Conservation (phyloP, 1,140 invertebrate species). For the Steinernema khuongi region DNA sequence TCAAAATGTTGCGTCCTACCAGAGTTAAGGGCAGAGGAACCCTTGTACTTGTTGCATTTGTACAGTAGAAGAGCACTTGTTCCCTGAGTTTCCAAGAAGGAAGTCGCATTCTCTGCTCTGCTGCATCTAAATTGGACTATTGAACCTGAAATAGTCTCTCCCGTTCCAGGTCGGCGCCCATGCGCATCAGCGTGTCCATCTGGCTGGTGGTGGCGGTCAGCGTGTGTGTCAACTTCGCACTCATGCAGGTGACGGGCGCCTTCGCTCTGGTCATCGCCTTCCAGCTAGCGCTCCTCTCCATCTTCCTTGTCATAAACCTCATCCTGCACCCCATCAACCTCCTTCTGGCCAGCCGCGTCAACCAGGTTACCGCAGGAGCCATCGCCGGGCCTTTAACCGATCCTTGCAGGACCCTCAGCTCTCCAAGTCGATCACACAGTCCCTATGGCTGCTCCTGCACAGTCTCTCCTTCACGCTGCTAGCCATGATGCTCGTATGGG, state of each 20-base stretch:
- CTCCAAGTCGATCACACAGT: neutral
- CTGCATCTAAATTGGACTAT: no score
- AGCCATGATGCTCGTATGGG: conserved; percentile 9
- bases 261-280: conserved; percentile 26
- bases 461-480: conserved; percentile 9
- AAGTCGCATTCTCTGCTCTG: no score
- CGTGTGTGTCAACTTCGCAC: conserved; percentile 17
- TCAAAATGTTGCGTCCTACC: no score
- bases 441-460: neutral
- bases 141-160: no score
- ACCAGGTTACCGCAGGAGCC: neutral
- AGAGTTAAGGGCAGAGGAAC: no score
- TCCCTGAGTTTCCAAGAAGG: no score
- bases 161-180: conserved; percentile 19
- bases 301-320: conserved; percentile 28
- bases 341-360: conserved; percentile 11
- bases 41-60: no score
- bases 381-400: neutral
- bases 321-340: conserved; percentile 30
- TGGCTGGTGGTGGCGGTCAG: conserved; percentile 22
- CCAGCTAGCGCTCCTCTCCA: conserved; percentile 26
- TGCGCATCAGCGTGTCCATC: conserved; percentile 21
- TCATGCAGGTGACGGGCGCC: conserved; percentile 20
- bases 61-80: no score
- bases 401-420: neutral